Evolutionary conservation across 2,113 vertebrate species (phyloP), one percentile per base, ranked within the genome.

Genomic region (Cottus gobio): DNA sequence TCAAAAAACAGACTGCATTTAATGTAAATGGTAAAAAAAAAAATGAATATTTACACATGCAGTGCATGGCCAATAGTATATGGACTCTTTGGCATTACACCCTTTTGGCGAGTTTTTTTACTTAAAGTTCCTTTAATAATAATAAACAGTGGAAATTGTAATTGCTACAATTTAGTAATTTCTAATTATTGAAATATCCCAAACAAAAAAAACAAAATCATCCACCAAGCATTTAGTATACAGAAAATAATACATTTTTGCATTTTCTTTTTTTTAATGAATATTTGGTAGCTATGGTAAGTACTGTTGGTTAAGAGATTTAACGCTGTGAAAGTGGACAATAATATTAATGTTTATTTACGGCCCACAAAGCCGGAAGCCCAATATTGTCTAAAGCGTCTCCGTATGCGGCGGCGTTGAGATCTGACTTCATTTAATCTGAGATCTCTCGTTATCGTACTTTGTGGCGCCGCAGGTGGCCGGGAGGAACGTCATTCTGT

Each of bases 401-500:
- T 11, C 10, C 50, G n/a, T 24, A 11, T 24, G 50, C n/a, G 11
- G 50, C 31, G 4, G 42, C 24, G 16, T 30, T 48, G 11, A 31
- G 15, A 44, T 50, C 6, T 7, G 18, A 67, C 18, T 1, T 48
- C 1, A 7, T 67, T 12, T 50, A 7, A 66, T 30, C 26, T 31
- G 7, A 52, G 26, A 8, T 22, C 9, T 48, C 0, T 69, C 22
- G 15, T 9, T 2, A 0, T 7, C 28, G 1, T 42, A n/a, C 22
- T 18, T 4, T n/a, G 20, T 79, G 48, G 1, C 22, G 16, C 10
- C 37, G 13, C 85, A 99, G 97, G 72, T 97, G n/a, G 77, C 96
- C 18, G 97, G 97, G 62, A 97, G 97, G 89, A 98, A 97, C 82
- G 96, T 98, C 4, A 87, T 98, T 78, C 92, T 99, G 79, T 99